Evolutionary conservation across 2,113 vertebrate genomes (phyloP).

Genomic region (Platysternon megacephalum): DNA sequence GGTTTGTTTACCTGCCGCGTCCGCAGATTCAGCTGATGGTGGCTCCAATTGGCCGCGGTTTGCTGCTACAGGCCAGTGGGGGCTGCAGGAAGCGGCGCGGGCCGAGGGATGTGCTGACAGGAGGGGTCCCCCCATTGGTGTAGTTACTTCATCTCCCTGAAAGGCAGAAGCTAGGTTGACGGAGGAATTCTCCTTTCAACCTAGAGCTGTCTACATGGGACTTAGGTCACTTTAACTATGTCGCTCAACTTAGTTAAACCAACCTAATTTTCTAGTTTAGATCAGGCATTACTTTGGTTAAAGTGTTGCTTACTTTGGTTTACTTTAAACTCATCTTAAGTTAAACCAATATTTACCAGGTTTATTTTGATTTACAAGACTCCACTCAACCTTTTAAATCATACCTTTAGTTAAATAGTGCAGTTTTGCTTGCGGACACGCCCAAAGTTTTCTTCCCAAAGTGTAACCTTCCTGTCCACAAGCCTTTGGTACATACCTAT

Average conservation of each 20-base stretch:
- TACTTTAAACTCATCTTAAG: constrained; percentile 4
- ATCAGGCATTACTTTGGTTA: background rate
- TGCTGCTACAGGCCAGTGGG: too few species aligned
- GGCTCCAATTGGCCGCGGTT: too few species aligned
- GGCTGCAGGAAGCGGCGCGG: too few species aligned
- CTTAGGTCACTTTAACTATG: background rate
- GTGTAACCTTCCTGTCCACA: background rate
- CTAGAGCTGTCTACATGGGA: background rate
- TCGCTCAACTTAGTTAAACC: background rate
- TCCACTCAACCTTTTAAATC: background rate
- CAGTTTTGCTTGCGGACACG: background rate
- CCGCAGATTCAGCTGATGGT: too few species aligned
- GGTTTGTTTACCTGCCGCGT: too few species aligned
- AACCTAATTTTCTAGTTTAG: background rate
- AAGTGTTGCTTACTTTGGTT: constrained; percentile 13
- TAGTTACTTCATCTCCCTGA: background rate
- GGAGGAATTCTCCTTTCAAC: background rate
- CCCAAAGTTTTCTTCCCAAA: background rate
- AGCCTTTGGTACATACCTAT: background rate
- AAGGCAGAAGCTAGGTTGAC: background rate
- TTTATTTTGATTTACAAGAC: constrained; percentile 21
- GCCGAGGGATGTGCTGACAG: background rate
- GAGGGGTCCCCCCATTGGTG: too few species aligned
- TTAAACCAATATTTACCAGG: constrained; percentile 13
- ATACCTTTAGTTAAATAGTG: background rate